Conservation (phyloP, 2,797 vertebrate species). For the Acrocephalus scirpaceus region DNA sequence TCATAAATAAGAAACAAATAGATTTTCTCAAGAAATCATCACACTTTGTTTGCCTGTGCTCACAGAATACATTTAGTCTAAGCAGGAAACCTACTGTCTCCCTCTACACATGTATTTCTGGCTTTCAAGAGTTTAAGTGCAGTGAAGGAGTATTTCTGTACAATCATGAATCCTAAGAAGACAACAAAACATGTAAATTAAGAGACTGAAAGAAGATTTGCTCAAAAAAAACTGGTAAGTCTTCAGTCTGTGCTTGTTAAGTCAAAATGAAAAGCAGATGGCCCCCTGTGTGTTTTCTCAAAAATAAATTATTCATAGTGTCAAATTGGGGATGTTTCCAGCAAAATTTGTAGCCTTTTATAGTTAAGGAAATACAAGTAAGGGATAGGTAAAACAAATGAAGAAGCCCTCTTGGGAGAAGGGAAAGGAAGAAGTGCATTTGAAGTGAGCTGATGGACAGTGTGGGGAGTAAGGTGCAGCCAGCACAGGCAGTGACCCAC, state of each 20-base stretch:
- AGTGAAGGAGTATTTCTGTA: neutral
- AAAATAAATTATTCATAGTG: neutral
- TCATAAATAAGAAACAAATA: neutral
- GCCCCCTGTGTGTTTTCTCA: neutral
- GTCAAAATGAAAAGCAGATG: neutral
- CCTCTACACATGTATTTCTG: neutral
- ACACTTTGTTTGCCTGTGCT: neutral
- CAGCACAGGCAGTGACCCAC: fast-evolving
- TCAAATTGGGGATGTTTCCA: neutral
- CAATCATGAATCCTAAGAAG: neutral
- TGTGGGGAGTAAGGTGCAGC: neutral
- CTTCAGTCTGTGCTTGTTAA: neutral
- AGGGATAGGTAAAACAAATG: neutral
- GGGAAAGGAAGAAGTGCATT: neutral
- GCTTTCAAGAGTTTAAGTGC: neutral
- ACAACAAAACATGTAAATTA: neutral
- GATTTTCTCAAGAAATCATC: neutral
- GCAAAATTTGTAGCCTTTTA: neutral
- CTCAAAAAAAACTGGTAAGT: fast-evolving
- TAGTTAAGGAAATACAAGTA: neutral
- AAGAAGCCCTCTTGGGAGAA: neutral
- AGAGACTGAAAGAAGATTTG: neutral
- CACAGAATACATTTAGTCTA: neutral
- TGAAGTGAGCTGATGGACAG: neutral
- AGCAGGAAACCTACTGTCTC: neutral